Percentiles rank a stretch among this genome's conserved stretches.
These are phyloP conservation scores for Cinclus mexicanus DNA, from an alignment of 2,113 vertebrate species.

Conservation along the genomic window DNA sequence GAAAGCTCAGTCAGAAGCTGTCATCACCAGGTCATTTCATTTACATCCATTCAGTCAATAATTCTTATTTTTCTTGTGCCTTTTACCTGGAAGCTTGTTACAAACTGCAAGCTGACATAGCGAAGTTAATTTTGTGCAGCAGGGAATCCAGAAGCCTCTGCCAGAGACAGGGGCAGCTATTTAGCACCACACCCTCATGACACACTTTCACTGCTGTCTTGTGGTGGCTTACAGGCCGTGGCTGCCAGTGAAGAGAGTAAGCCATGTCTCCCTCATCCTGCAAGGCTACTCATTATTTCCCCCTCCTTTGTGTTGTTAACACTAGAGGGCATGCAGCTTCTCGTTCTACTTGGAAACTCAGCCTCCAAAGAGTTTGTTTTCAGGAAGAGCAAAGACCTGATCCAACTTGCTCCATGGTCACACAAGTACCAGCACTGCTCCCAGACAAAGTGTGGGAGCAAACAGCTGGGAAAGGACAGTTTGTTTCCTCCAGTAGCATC, in stretches of 20 bases:
- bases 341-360: not conserved
- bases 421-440: not conserved
- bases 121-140: not conserved
- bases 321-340: not conserved
- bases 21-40: not conserved
- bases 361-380: not conserved
- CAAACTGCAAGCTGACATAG: not conserved
- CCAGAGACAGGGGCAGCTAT: not conserved
- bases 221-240: not conserved
- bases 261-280: not conserved
- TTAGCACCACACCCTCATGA: not conserved
- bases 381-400: not conserved
- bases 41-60: not conserved
- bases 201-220: not conserved
- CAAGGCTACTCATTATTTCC: not conserved
- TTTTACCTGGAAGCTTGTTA: not conserved
- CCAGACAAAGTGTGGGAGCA: not conserved
- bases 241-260: not conserved
- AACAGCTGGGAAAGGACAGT: not conserved
- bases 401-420: accelerated
- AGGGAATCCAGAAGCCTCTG: not conserved
- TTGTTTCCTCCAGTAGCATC: not conserved
- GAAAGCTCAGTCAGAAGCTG: not conserved
- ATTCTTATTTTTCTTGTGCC: not conserved
- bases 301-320: not conserved